phyloP scores from a whole-genome alignment of 2,113 vertebrate species.

The Rousettus leschenaultii region DNA sequence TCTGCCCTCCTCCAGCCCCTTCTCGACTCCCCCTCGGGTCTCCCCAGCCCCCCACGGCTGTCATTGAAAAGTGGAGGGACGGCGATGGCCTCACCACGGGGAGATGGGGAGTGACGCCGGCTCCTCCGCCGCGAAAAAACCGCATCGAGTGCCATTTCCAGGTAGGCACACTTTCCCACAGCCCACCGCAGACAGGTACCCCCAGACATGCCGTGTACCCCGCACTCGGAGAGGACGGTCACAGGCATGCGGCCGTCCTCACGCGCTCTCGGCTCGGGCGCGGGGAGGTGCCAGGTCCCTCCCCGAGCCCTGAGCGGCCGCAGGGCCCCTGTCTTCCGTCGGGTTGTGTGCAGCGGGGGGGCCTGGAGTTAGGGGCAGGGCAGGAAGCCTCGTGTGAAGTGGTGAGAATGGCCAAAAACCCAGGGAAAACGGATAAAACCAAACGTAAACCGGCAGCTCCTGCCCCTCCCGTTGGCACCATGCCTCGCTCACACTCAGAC shows the following conservation, averaged over 20 bases:
- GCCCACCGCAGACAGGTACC: not conserved
- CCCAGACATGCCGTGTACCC: too few species aligned
- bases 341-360: rapidly evolving
- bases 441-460: not conserved
- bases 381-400: rapidly evolving
- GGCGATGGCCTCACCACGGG: conserved; percentile 50
- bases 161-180: not conserved
- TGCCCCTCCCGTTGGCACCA: not conserved
- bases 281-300: not conserved
- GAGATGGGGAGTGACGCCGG: not conserved
- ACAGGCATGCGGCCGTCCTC: not conserved
- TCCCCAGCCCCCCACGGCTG: conserved; percentile 9
- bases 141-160: conserved; percentile 77
- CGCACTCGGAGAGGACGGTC: not conserved
- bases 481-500: not conserved
- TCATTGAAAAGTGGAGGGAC: conserved; percentile 58
- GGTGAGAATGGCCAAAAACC: not conserved
- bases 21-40: not conserved
- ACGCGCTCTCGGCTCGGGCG: rapidly evolving
- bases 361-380: not conserved
- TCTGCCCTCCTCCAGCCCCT: not conserved
- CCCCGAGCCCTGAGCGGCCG: too few species aligned
- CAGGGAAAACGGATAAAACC: not conserved
- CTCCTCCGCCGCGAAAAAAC: conserved; percentile 54
- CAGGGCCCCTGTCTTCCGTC: rapidly evolving